Evolutionary conservation across 2,113 vertebrate genomes (phyloP), one percentile per base, ranked within the genome.

Genomic region (Periophthalmodon schlosseri): DNA sequence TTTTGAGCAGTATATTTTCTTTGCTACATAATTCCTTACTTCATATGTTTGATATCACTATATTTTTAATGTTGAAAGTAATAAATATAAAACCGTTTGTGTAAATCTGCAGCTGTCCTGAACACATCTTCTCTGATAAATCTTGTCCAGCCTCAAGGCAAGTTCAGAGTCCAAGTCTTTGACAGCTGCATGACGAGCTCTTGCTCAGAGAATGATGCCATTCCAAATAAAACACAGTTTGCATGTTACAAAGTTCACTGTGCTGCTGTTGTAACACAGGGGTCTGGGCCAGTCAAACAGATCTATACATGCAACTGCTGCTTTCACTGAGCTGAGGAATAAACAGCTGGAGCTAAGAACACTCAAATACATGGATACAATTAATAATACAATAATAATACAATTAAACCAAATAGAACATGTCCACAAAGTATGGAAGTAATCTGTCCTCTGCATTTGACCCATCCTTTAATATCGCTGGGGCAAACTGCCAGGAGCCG

Each of bases 221-320:
- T 69, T 28, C 67, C 28, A 33, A 73, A 47, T 78, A 67, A 80
- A 70, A 66, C 28, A 18, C 33, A 65, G 47, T 73, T 74, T 83
- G 75, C 77, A 70, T 69, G 72, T 68, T 20, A 65, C 73, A 72
- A 82, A 74, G 8, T 12, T 66, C 28, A 72, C 50, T 10, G 28
- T 9, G 60, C 64, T 24, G 28, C 46, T 73, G 61, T 65, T 77
- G 24, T 33, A 39, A 36, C 36, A 73, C 28, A 34, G 16, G 10
- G 39, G 9, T 14, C 5, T 64, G 75, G 23, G 33, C 12, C n/a
- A n/a, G 72, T 60, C 13, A 69, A 24, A 70, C 4, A 16, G 9
- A 56, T 5, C 52, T 56, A 56, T 21, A 18, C 16, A 16, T 56
- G 52, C 7, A 20, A 56, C 13, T 56, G 4, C 36, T 39, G 8